phyloP scores from a whole-genome alignment of 1,140 invertebrate genomes.

The Heterodera schachtii region DNA sequence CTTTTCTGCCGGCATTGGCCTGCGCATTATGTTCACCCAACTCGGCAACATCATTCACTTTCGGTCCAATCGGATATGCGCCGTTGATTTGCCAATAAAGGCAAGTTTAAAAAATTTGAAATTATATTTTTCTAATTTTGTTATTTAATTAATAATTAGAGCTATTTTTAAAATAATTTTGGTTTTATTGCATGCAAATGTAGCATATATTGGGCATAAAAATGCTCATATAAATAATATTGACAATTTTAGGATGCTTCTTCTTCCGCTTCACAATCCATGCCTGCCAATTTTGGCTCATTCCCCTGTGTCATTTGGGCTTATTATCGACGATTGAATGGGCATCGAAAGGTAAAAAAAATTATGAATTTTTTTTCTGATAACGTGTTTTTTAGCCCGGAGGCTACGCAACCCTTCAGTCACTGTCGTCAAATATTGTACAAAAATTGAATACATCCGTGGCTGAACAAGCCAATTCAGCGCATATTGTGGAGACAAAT shows the following conservation, averaged over 20 bases:
- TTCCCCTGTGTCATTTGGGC: conserved; percentile 31
- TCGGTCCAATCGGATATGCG: conserved; percentile 13
- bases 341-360: conserved; percentile 6
- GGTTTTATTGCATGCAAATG: no score
- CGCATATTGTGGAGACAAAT: conserved; percentile 8
- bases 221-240: no score
- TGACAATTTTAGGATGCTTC: no score
- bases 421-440: not conserved
- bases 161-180: not conserved
- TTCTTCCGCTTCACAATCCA: not conserved
- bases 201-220: no score
- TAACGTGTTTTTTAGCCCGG: not conserved
- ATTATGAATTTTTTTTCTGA: not conserved
- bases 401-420: not conserved
- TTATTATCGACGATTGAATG: conserved; percentile 28
- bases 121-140: no score
- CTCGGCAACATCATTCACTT: conserved; percentile 44
- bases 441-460: not conserved
- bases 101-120: not conserved
- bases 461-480: not conserved
- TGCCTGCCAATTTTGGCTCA: conserved; percentile 3
- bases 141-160: not conserved
- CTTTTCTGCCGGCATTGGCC: conserved; percentile 44
- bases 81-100: not conserved
- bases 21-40: conserved; percentile 47